Base-by-base conservation (phyloP, 2,797 vertebrate genomes). In the Chrysocyon brachyurus region DNA sequence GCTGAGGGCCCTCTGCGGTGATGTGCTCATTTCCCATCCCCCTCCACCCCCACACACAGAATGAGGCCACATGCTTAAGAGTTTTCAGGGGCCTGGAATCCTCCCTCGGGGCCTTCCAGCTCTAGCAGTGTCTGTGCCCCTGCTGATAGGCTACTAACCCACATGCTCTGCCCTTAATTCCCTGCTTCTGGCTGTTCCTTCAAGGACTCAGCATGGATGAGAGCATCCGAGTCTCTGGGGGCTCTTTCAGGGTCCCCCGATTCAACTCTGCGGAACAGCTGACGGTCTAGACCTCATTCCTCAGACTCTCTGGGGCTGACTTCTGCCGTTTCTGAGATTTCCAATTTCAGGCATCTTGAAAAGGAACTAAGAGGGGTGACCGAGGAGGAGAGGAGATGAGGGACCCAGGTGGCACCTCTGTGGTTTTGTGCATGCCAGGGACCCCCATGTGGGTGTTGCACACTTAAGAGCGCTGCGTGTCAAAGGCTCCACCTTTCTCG, bases 381-480 rank as follows among this genome's bases (percentile, higher is more conserved):
- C 4, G 16, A 81, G 75, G 26, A 87, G 31, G 24, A 28, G 64
- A 46, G 33, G 85, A 72, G 64, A 6, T 15, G n/a, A 49, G 24
- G 33, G 24, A 22, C 57, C 31, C 3, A 28, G 15, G 14, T 14
- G 49, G 63, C 82, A 10, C 0, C 7, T 28, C 22, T 9, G 5
- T 66, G 78, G 73, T 68, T 33, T 24, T n/a, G 64, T 57, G 17
- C 12, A 19, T 21, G 6, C 11, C 0, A 0, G 0, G 7, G 28
- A 6, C 56, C 36, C 33, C 81, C 10, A 0, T 3, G 4, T 9
- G 1, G 31, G 85, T 22, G 4, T 7, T 4, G 1, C 22, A 28
- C 24, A 17, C 9, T 7, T 8, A 1, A 3, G 40, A 2, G 10
- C 24, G 8, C 26, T 15, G 11, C 26, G 3, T 0, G 0, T 9